Evolutionary conservation across 2,888 invertebrate species (phyloP).

Genomic region (Caenorhabditis drosophilae): DNA sequence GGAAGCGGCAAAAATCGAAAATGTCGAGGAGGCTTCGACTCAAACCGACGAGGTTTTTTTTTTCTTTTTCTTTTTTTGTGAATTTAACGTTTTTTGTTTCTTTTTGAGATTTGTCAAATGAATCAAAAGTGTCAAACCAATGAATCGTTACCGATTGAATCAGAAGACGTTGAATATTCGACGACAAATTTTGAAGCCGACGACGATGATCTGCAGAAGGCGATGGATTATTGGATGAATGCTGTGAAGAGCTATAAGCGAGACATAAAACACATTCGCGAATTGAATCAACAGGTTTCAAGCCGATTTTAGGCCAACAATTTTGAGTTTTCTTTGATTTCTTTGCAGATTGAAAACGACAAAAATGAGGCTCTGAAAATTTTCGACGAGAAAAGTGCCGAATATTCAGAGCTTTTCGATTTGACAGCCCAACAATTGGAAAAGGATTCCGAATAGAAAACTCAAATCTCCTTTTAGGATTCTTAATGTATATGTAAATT

Average conservation of each 20-base stretch:
- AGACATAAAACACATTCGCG: conserved; percentile 12
- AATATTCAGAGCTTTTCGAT: conserved; percentile 13
- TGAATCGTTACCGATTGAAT: not conserved
- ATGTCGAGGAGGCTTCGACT: not conserved
- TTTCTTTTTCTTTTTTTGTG: too few relatives aligned
- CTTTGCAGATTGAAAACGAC: conserved; percentile 15
- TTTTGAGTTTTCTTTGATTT: not conserved
- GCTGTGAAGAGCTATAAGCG: conserved; percentile 6
- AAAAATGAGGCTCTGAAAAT: not conserved
- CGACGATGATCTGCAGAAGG: conserved; percentile 1
- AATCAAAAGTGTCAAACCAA: not conserved
- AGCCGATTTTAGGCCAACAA: too few relatives aligned
- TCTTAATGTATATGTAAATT: not conserved
- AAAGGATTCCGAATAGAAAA: conserved; percentile 2
- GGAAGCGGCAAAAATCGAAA: not conserved
- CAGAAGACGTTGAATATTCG: conserved; percentile 9
- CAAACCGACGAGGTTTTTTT: too few relatives aligned
- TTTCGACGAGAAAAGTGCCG: not conserved
- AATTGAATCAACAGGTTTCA: conserved; percentile 20
- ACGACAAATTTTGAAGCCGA: conserved; percentile 4
- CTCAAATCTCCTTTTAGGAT: not conserved
- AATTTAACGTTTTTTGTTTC: too few relatives aligned
- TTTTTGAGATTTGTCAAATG: too few relatives aligned
- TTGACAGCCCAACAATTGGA: conserved; percentile 12
- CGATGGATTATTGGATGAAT: conserved; percentile 11